Percentiles rank a stretch among this genome's conserved stretches.
phyloP scores from a whole-genome alignment of 2,797 vertebrate species.

The Artibeus lituratus region DNA sequence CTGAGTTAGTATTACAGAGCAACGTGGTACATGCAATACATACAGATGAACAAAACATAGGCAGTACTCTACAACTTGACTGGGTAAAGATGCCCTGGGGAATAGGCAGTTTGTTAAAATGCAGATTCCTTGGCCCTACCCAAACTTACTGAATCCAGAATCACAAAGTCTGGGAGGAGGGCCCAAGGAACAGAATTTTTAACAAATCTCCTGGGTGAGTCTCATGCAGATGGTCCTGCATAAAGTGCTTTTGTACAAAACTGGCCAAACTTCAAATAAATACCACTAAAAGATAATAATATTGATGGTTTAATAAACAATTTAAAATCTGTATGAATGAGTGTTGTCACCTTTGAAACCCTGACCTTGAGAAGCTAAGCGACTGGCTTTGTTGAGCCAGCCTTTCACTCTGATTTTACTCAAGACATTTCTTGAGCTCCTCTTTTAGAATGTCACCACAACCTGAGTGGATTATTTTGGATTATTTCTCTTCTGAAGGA shows the following conservation, averaged over 20 bases:
- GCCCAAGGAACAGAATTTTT: conserved; percentile 12
- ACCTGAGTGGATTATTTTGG: not conserved
- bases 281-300: not conserved
- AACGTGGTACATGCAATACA: not conserved
- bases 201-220: not conserved
- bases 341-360: not conserved
- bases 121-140: not conserved
- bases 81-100: not conserved
- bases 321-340: not conserved
- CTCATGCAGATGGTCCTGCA: not conserved
- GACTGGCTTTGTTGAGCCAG: not conserved
- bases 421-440: not conserved
- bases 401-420: not conserved
- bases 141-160: conserved; percentile 8
- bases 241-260: not conserved
- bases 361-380: conserved; percentile 1
- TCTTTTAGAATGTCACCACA: not conserved
- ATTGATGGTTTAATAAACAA: not conserved
- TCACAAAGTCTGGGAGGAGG: not conserved
- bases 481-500: not conserved
- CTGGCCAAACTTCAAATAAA: not conserved
- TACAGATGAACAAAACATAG: not conserved
- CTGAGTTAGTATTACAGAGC: not conserved
- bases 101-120: not conserved
- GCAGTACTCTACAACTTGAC: not conserved